These are phyloP conservation scores for Diplazon laetatorius DNA, from an alignment of 2,888 invertebrate genomes.

Conservation along the genomic window DNA sequence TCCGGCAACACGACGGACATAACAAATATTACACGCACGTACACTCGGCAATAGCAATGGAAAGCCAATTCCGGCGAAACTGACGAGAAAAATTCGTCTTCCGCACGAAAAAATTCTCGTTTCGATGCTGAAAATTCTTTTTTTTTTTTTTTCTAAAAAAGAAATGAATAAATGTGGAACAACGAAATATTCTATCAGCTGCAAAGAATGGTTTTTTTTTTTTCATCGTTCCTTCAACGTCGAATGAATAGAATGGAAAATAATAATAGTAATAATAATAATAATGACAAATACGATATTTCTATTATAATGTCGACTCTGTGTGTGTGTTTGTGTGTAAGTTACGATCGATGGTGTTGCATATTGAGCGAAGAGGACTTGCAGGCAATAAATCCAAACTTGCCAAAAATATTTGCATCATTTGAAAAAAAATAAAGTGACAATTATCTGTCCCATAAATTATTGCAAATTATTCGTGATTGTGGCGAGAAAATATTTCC, in stretches of 20 bases:
- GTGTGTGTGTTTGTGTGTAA: background rate
- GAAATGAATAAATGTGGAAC: slow-evolving; percentile 34
- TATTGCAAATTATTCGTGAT: too few species aligned
- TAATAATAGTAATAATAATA: too few species aligned
- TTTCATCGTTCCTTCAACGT: slow-evolving; percentile 6
- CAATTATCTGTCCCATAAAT: too few species aligned
- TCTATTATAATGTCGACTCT: background rate
- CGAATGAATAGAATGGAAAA: background rate
- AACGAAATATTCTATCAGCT: slow-evolving; percentile 38
- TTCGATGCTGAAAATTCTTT: slow-evolving; percentile 19
- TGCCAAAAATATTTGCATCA: too few species aligned
- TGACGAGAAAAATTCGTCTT: slow-evolving; percentile 51
- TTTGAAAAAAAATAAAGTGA: too few species aligned
- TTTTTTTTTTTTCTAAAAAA: too few species aligned
- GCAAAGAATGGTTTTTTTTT: slow-evolving; percentile 16
- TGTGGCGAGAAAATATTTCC: too few species aligned
- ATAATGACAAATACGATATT: slow-evolving; percentile 15
- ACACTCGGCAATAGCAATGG: slow-evolving; percentile 9
- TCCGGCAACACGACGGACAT: too few species aligned
- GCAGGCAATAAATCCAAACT: too few species aligned
- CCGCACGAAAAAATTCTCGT: slow-evolving; percentile 32
- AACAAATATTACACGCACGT: slow-evolving; percentile 6
- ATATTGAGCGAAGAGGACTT: background rate
- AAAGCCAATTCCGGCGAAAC: slow-evolving; percentile 36
- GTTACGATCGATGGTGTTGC: background rate